These are phyloP conservation scores for Bambusicola thoracicus DNA, from an alignment of 2,113 vertebrate genomes.

Conservation along the genomic window DNA sequence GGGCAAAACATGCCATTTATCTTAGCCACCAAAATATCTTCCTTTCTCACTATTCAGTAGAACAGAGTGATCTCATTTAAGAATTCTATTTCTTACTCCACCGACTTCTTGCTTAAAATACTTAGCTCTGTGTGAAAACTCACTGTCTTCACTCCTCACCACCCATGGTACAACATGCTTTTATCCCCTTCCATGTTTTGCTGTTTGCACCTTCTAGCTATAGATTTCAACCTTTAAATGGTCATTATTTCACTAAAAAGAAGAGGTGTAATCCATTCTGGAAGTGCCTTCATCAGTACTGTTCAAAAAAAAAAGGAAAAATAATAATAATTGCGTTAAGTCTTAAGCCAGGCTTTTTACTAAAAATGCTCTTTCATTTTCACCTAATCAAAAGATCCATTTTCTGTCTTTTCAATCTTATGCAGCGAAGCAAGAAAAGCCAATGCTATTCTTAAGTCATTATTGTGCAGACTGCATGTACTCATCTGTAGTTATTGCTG, in stretches of 20 bases:
- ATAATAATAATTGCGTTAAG: background rate
- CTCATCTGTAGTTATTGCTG: background rate
- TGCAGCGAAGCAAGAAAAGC: constrained; percentile 6
- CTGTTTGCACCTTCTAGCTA: constrained; percentile 46
- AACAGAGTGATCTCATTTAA: constrained; percentile 62
- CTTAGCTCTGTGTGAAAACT: constrained; percentile 62
- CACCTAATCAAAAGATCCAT: constrained; percentile 8
- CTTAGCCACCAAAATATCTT: constrained; percentile 20
- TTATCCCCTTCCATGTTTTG: constrained; percentile 38
- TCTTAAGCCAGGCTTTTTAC: background rate
- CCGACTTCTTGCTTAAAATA: constrained; percentile 73
- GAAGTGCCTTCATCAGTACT: background rate
- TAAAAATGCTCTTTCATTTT: constrained; percentile 2
- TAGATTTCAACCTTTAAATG: constrained; percentile 11
- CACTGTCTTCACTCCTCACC: constrained; percentile 42
- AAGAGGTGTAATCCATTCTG: background rate
- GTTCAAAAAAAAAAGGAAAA: background rate
- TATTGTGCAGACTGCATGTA: background rate
- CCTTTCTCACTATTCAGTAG: constrained; percentile 28
- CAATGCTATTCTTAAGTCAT: constrained; percentile 16
- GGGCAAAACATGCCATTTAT: constrained; percentile 21
- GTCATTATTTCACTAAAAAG: background rate
- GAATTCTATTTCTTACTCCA: constrained; percentile 72
- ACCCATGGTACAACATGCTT: constrained; percentile 28
- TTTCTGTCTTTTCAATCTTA: background rate